These are phyloP conservation scores for Paragorgia papillata DNA, from an alignment of 92 coral and sea anemone species.

Conservation along the genomic window DNA sequence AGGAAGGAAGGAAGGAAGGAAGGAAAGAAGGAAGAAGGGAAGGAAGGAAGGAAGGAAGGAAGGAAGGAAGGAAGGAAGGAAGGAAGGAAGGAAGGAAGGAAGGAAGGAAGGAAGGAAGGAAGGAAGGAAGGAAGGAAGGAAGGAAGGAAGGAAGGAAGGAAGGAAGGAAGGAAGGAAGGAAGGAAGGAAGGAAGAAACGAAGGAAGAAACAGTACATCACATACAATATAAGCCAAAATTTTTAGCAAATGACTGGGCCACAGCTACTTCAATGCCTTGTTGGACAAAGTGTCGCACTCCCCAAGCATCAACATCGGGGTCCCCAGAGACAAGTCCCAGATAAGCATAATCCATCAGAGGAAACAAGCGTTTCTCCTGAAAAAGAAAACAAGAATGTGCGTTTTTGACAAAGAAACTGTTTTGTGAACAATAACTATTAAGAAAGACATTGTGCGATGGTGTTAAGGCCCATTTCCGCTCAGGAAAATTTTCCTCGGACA, in stretches of 20 bases:
- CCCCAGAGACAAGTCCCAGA: conserved; percentile 91
- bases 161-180: neutral
- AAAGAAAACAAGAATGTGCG: neutral
- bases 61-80: too few species aligned
- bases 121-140: too few species aligned
- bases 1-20: too few species aligned
- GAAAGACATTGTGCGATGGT: too few species aligned
- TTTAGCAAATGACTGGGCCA: conserved; percentile 94
- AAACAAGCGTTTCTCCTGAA: conserved; percentile 68
- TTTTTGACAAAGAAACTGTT: neutral
- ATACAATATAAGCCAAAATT: conserved; percentile 95
- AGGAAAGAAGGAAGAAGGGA: too few species aligned
- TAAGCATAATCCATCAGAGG: conserved; percentile 90
- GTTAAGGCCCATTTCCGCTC: too few species aligned
- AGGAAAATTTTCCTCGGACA: too few species aligned
- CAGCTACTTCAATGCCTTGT: conserved; percentile 74
- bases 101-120: too few species aligned
- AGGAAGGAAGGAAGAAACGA: neutral
- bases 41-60: too few species aligned
- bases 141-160: too few species aligned
- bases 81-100: too few species aligned
- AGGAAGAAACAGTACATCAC: conserved; percentile 3
- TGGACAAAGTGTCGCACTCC: conserved; percentile 76
- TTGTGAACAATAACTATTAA: neutral
- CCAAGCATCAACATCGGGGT: conserved; percentile 86